Conservation (phyloP, 2,888 invertebrate species). For the Diabrotica balteata region DNA sequence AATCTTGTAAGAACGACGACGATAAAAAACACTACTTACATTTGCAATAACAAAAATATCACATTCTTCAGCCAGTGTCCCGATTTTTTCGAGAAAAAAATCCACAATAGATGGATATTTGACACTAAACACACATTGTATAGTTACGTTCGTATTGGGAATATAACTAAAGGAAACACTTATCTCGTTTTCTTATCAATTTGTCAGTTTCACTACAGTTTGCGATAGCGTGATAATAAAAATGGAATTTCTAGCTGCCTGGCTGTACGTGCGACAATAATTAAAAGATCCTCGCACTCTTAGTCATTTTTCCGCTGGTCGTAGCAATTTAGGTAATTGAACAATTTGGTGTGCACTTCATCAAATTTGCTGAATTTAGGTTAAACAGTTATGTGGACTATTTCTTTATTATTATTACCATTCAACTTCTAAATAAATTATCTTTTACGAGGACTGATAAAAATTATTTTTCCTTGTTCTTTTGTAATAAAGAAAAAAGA, state of each 20-base stretch:
- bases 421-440: too few relatives aligned
- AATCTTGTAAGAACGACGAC: too few relatives aligned
- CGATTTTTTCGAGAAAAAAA: slow-evolving; percentile 3
- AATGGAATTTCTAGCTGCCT: slow-evolving; percentile 24
- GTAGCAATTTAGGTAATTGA: slow-evolving; percentile 31
- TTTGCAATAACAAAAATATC: neutral
- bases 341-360: slow-evolving; percentile 25
- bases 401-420: slow-evolving; percentile 9
- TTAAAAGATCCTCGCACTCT: slow-evolving; percentile 24
- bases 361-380: slow-evolving; percentile 6
- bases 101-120: slow-evolving; percentile 8
- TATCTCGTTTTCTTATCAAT: slow-evolving; percentile 44
- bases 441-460: too few relatives aligned
- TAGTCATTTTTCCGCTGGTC: slow-evolving; percentile 28
- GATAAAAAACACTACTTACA: too few relatives aligned
- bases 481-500: too few relatives aligned
- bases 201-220: slow-evolving; percentile 36
- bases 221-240: slow-evolving; percentile 27
- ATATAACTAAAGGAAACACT: slow-evolving; percentile 45
- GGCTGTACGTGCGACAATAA: slow-evolving; percentile 24
- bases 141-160: slow-evolving; percentile 22
- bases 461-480: too few relatives aligned
- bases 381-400: neutral
- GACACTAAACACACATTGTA: slow-evolving; percentile 31
- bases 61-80: slow-evolving; percentile 2